Evolutionary conservation across 2,888 invertebrate species (phyloP), one percentile per base, ranked within the genome.

Genomic region (Acrobasis suavella): DNA sequence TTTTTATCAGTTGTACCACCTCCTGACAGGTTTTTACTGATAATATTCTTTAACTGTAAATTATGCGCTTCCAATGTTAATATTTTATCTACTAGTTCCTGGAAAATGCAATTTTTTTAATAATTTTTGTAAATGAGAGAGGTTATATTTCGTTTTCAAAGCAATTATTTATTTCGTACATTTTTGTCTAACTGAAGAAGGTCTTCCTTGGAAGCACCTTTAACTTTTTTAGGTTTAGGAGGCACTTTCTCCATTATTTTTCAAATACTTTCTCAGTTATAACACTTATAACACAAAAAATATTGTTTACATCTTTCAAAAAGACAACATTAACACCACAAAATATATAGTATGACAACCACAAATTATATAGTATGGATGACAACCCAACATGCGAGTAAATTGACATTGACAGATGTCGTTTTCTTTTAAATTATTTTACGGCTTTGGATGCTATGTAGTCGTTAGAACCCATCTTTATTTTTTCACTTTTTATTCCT

Each of bases 61-160:
- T 96, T 97, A 76, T 97, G 96, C 0, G 96, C 95, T 85, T 97
- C 95, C 56, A 97, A 77, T 74, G 95, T 94, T 50, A 95, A 84
- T 64, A 98, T 93, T 87, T 93, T 94, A 17, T 94, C 93, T 46
- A 97, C 94, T 58, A 98, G 86, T 75, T 96, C 96, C 94, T 97
- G 78, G 60, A 52, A 56, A 56, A 42, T 46, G 0, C 64, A 65
- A 65, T 51, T 58, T 39, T 32, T 46, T 39, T 9, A 37, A 59
- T 66, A 64, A 58, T 22, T 51, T 17, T 39, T 50, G 17, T 58
- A 49, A 8, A 58, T 12, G 2, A 9, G 58, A 49, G 58, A 78
- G 74, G 77, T 76, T 78, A 80, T 58, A 66, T 65, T 59, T 9
- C 1, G 2, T 37, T 58, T 63, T 56, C n/a, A 2, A n/a, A 2